These are phyloP conservation scores for Hyperoplus lanceolatus DNA, from an alignment of 2,797 vertebrate species.

Conservation along the genomic window DNA sequence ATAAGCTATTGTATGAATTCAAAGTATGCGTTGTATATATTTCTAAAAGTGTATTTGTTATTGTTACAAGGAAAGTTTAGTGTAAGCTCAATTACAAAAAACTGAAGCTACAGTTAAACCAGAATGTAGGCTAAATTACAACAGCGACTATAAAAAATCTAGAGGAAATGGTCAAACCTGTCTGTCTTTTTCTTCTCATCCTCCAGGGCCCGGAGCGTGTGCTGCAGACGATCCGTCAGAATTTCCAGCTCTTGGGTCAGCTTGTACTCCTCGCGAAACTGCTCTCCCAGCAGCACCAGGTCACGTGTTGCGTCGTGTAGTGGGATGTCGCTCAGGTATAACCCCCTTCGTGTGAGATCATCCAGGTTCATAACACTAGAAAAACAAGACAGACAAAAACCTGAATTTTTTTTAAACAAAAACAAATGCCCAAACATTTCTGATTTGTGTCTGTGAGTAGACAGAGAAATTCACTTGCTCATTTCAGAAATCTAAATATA, in stretches of 20 bases:
- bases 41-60: background rate
- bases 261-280: slow-evolving; percentile 99
- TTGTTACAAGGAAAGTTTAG: background rate
- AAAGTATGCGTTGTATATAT: background rate
- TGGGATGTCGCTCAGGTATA: slow-evolving; percentile 98
- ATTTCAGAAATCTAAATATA: slow-evolving; percentile 20
- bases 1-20: background rate
- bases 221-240: slow-evolving; percentile 96
- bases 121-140: background rate
- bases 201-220: slow-evolving; percentile 95
- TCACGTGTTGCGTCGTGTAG: slow-evolving; percentile 97
- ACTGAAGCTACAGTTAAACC: background rate
- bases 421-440: background rate
- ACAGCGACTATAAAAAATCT: background rate
- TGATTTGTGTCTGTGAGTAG: slow-evolving; percentile 12
- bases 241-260: slow-evolving; percentile 98
- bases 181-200: slow-evolving; percentile 99
- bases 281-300: slow-evolving; percentile 97
- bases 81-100: background rate
- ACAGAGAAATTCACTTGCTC: slow-evolving; percentile 5
- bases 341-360: slow-evolving; percentile 94
- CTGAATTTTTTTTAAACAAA: too few relatives aligned
- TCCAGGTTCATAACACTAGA: slow-evolving; percentile 98
- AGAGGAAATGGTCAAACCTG: slow-evolving; percentile 84
- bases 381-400: background rate